Conservation (phyloP, 2,888 invertebrate species). For the Drosophila peninsularis region DNA sequence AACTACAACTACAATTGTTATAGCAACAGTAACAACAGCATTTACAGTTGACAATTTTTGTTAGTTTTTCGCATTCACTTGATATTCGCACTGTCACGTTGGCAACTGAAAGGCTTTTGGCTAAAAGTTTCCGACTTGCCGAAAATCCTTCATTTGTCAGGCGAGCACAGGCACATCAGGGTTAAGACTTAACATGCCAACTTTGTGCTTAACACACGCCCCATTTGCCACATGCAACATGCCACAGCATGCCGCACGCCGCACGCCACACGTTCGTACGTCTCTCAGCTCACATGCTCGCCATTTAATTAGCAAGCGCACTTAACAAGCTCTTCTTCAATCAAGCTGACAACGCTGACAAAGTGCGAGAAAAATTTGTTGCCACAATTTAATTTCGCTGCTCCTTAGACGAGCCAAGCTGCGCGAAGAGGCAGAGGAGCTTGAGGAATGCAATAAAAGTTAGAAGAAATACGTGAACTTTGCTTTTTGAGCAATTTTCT, state of each 20-base stretch:
- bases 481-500: background rate
- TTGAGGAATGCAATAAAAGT: background rate
- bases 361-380: background rate
- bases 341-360: conserved; percentile 18
- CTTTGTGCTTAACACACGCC: conserved; percentile 25
- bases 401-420: background rate
- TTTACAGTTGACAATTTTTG: conserved; percentile 47
- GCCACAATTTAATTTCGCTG: conserved; percentile 4
- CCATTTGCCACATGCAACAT: conserved; percentile 15
- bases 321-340: conserved; percentile 29
- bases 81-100: conserved; percentile 39
- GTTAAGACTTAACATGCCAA: conserved; percentile 37
- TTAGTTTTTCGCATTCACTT: conserved; percentile 47
- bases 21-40: conserved; percentile 16
- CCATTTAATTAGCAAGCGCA: conserved; percentile 47
- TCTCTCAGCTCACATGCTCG: conserved; percentile 4
- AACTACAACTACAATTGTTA: conserved; percentile 14
- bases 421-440: background rate
- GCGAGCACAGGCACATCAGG: conserved; percentile 11
- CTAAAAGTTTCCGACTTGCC: conserved; percentile 20
- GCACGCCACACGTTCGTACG: background rate
- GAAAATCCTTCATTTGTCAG: conserved; percentile 24
- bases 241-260: conserved; percentile 9
- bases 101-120: conserved; percentile 1
- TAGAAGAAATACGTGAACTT: background rate